These are phyloP conservation scores for Origma solitaria DNA, from an alignment of 2,113 vertebrate genomes.

Conservation along the genomic window DNA sequence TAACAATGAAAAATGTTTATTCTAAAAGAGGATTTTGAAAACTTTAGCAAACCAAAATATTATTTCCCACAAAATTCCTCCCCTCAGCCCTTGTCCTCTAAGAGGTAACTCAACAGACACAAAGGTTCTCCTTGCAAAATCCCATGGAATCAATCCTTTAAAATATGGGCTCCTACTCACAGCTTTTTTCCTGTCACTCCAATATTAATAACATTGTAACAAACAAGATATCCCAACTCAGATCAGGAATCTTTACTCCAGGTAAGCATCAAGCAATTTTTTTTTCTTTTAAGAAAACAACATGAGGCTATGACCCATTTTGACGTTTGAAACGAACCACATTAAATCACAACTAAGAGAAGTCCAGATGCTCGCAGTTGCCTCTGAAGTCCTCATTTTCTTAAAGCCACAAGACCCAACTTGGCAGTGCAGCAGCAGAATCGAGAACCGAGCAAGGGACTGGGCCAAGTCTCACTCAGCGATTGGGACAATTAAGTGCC, in stretches of 20 bases:
- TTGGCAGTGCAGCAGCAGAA: not conserved
- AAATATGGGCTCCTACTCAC: not conserved
- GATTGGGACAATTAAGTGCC: not conserved
- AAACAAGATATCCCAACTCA: not conserved
- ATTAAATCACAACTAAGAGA: not conserved
- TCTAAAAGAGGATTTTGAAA: not conserved
- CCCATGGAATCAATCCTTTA: not conserved
- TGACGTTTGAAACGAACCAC: not conserved
- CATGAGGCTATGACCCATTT: not conserved
- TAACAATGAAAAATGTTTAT: not conserved
- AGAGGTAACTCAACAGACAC: not conserved
- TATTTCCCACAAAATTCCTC: not conserved
- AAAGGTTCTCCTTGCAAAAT: not conserved
- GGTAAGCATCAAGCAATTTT: not conserved
- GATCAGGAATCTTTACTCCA: not conserved
- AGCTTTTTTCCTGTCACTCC: not conserved
- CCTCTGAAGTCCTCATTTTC: not conserved
- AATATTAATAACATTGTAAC: accelerated
- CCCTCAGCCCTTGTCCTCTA: not conserved
- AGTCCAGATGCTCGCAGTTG: not conserved
- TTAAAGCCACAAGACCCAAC: not conserved
- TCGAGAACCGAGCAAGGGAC: not conserved
- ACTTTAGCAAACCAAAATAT: not conserved
- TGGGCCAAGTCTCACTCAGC: not conserved
- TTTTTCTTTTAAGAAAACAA: not conserved